A percentile compares a stretch with the other conserved stretches of the same genome.
phyloP scores from a whole-genome alignment of 2,888 invertebrate genomes.

The Caenorhabditis imperialis region DNA sequence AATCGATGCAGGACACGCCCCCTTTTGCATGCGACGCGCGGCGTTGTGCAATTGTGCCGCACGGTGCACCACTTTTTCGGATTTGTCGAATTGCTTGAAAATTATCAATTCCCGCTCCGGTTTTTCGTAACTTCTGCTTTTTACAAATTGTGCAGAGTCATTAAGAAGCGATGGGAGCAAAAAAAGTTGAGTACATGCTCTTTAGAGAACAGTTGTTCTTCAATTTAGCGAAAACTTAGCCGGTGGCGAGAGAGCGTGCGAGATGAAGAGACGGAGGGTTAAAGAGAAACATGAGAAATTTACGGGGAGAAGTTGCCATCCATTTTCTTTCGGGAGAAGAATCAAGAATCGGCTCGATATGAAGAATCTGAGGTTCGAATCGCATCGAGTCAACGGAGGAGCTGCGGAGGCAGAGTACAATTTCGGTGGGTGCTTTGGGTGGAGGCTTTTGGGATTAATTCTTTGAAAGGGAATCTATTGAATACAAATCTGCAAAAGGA shows the following conservation, averaged over 20 bases:
- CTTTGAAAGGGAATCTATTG: background rate
- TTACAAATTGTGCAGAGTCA: constrained; percentile 19
- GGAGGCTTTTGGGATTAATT: background rate
- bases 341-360: constrained; percentile 6
- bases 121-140: constrained; percentile 15
- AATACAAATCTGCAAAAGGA: too few relatives aligned
- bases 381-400: constrained; percentile 53
- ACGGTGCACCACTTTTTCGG: background rate
- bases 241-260: background rate
- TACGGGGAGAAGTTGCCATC: background rate
- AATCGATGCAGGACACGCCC: constrained; percentile 10
- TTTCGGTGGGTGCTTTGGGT: constrained; percentile 38
- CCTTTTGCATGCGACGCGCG: constrained; percentile 19
- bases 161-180: background rate
- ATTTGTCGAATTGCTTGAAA: too few relatives aligned
- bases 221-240: background rate
- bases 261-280: constrained; percentile 14
- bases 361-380: constrained; percentile 56
- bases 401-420: constrained; percentile 50
- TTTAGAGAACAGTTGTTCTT: constrained; percentile 49
- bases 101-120: too few relatives aligned
- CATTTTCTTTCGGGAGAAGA: background rate
- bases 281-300: too few relatives aligned
- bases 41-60: constrained; percentile 4
- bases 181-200: constrained; percentile 23